Evolutionary conservation across 2,797 vertebrate genomes (phyloP), one percentile per base, ranked within the genome.

Genomic region (Acropternis orthonyx): DNA sequence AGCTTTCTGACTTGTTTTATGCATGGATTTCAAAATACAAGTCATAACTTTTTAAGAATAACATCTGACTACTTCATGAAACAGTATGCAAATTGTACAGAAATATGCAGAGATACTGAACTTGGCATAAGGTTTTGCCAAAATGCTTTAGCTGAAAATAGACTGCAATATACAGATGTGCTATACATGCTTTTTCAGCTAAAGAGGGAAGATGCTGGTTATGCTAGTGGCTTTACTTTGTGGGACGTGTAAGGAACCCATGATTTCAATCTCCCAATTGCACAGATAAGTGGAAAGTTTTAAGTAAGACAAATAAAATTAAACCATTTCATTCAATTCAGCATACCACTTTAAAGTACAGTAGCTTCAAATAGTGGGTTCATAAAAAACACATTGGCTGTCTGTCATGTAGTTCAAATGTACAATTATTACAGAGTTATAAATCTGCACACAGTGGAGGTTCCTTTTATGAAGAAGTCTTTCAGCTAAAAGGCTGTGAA

Each of bases 251-350:
- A 89, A 84, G 52, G 74, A 95, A 92, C 58, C 58, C 39, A 30
- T 76, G 6, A 90, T 82, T 95, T 85, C 68, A 85, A 44, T 85
- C 74, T 89, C 34, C 72, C 85, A 54, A 26, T 62, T 65, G 61
- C 65, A 85, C 41, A 85, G 37, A 87, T 66, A 94, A 61, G 55
- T 92, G 77, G 85, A 95, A 97, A 91, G 7, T 89, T 93, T 97
- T 96, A 89, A 93, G 77, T 72, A 91, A 96, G 86, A 80, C 54
- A 89, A 94, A 96, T 93, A 89, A 93, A 95, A 88, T 67, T 15
- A 95, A 93, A 93, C 51, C 15, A 63, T 89, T 95, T 96, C 37
- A 81, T 96, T 97, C 89, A 51, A 86, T 93, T 92, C 66, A 83
- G 48, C 37, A 66, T 93, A 87, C 55, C 51, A 89, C 37, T 83